Conservation (phyloP, 2,113 vertebrate genomes). For the Sylvia atricapilla region DNA sequence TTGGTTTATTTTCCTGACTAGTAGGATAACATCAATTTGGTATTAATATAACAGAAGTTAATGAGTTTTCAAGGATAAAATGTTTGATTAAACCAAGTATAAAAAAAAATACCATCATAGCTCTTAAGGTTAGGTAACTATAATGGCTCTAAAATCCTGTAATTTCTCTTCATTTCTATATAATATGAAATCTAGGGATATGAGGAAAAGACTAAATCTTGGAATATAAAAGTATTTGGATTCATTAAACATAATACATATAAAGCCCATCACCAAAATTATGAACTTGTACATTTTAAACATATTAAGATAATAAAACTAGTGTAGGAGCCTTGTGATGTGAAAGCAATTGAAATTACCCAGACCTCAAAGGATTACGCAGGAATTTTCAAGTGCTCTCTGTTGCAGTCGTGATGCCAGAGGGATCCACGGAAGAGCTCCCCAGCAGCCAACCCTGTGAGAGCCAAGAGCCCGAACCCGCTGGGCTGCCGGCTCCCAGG, state of each 20-base stretch:
- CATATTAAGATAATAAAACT: background rate
- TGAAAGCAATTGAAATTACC: background rate
- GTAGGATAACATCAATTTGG: background rate
- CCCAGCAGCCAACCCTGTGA: background rate
- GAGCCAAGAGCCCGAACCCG: background rate
- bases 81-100: background rate
- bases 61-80: background rate
- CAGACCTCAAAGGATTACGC: background rate
- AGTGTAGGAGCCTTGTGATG: background rate
- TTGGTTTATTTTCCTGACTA: background rate
- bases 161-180: background rate
- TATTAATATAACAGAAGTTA: background rate
- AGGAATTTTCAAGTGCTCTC: background rate
- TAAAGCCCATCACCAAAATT: background rate
- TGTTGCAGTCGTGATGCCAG: conserved; percentile 30
- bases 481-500: background rate
- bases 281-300: background rate
- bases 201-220: background rate
- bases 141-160: background rate
- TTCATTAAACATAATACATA: background rate
- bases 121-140: background rate
- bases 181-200: background rate
- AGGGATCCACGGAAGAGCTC: conserved; percentile 42
- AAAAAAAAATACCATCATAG: background rate
- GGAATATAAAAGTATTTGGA: background rate